Base-by-base conservation (phyloP, 1,140 invertebrate genomes). In the Ostrea denselamellosa region DNA sequence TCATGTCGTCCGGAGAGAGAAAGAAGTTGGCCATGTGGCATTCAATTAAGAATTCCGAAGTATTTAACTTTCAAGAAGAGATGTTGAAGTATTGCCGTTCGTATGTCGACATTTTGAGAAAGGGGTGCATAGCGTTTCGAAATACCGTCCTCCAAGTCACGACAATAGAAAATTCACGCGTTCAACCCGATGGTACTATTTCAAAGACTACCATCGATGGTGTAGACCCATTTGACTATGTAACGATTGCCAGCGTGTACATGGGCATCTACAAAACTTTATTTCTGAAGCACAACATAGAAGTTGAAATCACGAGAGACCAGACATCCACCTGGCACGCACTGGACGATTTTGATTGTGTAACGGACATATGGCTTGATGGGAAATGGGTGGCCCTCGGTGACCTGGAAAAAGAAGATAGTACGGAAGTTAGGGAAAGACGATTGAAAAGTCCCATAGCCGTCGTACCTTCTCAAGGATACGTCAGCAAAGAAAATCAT, bases 11-110 rank as follows among this genome's bases (percentile, higher is more conserved):
- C 0, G 28, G 7, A 1, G 84, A 86, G 8, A 81, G 90, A 14
- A 17, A 83, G 19, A 71, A 62, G 62, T 88, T 89, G 10, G 14
- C 86, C 8, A 85, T 19, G 34, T 90, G 90, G 90, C 83, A 90
- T 77, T 52, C 19, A 22, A 58, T 9, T 8, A 89, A 87, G 22
- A 62, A 12, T 12, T 19, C 12, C 14, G 82, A 68, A 81, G 62
- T 85, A 8, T 90, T 89, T 81, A 82, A 89, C 22, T 86, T 90
- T 54, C 54, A 83, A 81, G 44, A 44, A 51, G 90, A 90, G 44
- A 83, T 87, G 65, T 22, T 85, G 12, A 34, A 54, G 25, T 88
- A 89, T 65, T 90, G 90, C 86, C 81, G 85, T 9, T 87, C 85
- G 0, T 58, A 85, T 5, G 81, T 86, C 10, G 89, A 90, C 53